Evolutionary conservation across 2,888 invertebrate genomes (phyloP).

Genomic region (Andrena camellia): DNA sequence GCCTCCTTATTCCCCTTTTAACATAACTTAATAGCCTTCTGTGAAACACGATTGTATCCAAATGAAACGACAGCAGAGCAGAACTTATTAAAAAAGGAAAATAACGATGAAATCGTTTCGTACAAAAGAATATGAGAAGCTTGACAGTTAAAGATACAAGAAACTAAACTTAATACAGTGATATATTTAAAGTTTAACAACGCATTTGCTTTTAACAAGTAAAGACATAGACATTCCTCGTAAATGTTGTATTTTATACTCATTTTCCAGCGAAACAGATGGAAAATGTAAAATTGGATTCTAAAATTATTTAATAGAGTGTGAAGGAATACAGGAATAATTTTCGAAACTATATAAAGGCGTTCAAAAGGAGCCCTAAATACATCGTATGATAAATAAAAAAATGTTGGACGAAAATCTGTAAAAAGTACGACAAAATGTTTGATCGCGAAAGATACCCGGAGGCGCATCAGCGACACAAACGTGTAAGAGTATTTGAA

Average conservation of each 20-base stretch:
- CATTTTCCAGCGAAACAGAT: neutral
- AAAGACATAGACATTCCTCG: slow-evolving; percentile 9
- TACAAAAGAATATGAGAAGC: neutral
- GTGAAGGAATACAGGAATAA: neutral
- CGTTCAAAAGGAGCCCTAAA: neutral
- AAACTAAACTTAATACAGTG: slow-evolving; percentile 26
- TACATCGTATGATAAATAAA: no score
- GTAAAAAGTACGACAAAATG: neutral
- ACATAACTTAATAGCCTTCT: slow-evolving; percentile 9
- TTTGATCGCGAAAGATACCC: neutral
- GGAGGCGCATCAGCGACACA: neutral
- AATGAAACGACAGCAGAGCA: neutral
- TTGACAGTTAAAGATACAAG: neutral
- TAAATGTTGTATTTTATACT: slow-evolving; percentile 4
- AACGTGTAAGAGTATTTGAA: neutral
- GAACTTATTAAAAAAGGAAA: slow-evolving; percentile 4
- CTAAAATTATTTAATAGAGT: neutral
- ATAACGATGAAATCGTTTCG: neutral
- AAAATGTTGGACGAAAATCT: neutral
- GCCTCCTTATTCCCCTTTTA: neutral
- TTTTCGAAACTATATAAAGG: neutral
- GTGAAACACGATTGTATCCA: neutral
- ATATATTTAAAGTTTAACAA: slow-evolving; percentile 42
- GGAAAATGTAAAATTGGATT: neutral
- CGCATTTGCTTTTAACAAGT: slow-evolving; percentile 28